Evolutionary conservation across 2,113 vertebrate species (phyloP).

Genomic region (Callopanchax toddi): DNA sequence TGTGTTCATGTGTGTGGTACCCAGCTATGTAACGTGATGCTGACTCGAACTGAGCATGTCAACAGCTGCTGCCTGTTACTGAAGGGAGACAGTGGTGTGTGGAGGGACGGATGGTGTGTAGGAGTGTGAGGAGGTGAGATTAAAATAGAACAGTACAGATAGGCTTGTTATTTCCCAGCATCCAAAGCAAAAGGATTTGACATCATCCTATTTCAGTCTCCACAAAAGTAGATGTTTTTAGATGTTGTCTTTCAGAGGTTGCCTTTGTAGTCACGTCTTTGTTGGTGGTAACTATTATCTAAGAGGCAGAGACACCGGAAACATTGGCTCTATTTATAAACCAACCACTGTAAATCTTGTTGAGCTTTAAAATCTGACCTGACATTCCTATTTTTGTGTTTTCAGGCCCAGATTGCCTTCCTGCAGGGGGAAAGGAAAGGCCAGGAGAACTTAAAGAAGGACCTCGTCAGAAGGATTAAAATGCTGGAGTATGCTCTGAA

Average conservation of each 20-base stretch:
- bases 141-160: conserved; percentile 70
- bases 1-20: conserved; percentile 16
- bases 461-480: conserved; percentile 83
- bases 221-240: conserved; percentile 46
- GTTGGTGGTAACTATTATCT: conserved; percentile 12
- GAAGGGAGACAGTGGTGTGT: conserved; percentile 47
- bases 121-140: conserved; percentile 61
- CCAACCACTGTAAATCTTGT: conserved; percentile 2
- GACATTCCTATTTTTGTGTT: conserved; percentile 49
- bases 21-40: conserved; percentile 27
- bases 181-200: conserved; percentile 61
- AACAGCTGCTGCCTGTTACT: conserved; percentile 68
- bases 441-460: conserved; percentile 83
- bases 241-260: conserved; percentile 54
- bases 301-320: conserved; percentile 28
- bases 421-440: conserved; percentile 83
- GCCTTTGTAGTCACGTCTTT: conserved; percentile 40
- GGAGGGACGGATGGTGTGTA: conserved; percentile 31
- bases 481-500: conserved; percentile 83
- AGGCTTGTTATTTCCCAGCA: conserved; percentile 60
- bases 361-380: conserved; percentile 14
- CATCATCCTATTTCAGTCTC: conserved; percentile 62
- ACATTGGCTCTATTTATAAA: conserved; percentile 52
- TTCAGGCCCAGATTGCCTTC: conserved; percentile 81
- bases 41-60: conserved; percentile 68